These are phyloP conservation scores for Casuarius casuarius DNA, from an alignment of 2,113 vertebrate genomes.

Conservation along the genomic window DNA sequence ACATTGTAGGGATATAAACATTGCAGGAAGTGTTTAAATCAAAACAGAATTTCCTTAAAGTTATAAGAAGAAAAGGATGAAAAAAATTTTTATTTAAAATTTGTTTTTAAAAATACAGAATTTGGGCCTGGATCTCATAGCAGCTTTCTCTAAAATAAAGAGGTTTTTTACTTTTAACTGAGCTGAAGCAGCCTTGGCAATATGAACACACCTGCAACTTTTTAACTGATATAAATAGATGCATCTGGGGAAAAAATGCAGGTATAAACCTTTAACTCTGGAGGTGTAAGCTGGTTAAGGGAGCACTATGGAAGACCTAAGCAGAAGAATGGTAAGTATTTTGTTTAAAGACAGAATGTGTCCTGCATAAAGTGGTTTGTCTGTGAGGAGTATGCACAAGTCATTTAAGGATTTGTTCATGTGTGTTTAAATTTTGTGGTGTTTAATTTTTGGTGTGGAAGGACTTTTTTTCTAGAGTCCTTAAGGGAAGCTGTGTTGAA, in stretches of 20 bases:
- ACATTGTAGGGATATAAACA: neutral
- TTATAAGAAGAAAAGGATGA: neutral
- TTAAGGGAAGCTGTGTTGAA: neutral
- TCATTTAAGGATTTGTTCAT: neutral
- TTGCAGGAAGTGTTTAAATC: neutral
- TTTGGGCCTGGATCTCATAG: neutral
- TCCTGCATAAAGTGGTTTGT: neutral
- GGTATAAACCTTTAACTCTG: neutral
- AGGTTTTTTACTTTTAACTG: neutral
- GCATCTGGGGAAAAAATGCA: neutral
- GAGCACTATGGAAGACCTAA: neutral
- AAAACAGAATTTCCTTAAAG: neutral
- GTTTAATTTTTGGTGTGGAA: neutral
- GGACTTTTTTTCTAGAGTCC: neutral
- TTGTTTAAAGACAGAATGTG: neutral
- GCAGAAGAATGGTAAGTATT: neutral
- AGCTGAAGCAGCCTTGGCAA: neutral
- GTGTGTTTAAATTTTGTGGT: neutral
- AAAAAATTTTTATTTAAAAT: neutral
- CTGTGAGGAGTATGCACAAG: neutral
- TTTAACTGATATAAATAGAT: neutral
- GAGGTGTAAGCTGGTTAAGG: neutral
- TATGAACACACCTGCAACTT: neutral
- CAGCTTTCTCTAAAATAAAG: neutral
- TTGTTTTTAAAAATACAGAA: rapidly evolving